These are phyloP conservation scores for Zapornia atra DNA, from an alignment of 2,113 vertebrate species.

Conservation along the genomic window DNA sequence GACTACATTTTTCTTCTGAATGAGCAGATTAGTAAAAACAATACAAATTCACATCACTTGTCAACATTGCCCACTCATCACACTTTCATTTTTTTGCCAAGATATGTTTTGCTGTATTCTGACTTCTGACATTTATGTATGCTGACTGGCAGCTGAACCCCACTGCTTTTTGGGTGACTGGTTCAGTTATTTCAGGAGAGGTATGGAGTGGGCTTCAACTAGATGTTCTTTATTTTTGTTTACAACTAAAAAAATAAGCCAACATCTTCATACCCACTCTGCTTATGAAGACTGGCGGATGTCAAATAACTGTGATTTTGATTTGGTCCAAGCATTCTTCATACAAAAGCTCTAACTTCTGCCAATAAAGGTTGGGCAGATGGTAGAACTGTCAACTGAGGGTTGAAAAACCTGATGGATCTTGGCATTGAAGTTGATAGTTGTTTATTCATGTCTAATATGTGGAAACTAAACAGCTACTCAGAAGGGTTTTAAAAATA, in stretches of 20 bases:
- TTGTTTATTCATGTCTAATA: slow-evolving; percentile 71
- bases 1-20: slow-evolving; percentile 10
- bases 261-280: not conserved
- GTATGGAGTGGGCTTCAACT: not conserved
- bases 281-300: slow-evolving; percentile 32
- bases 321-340: slow-evolving; percentile 46
- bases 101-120: not conserved
- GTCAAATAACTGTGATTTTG: slow-evolving; percentile 3
- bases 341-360: slow-evolving; percentile 28
- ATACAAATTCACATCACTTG: slow-evolving; percentile 2
- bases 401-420: slow-evolving; percentile 45
- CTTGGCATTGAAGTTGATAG: slow-evolving; percentile 39
- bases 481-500: slow-evolving; percentile 29
- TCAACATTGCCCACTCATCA: not conserved
- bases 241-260: not conserved
- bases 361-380: slow-evolving; percentile 59
- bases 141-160: slow-evolving; percentile 31
- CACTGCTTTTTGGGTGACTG: not conserved
- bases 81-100: slow-evolving; percentile 22
- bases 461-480: slow-evolving; percentile 54
- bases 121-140: not conserved
- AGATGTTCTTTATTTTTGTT: not conserved
- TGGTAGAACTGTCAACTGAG: slow-evolving; percentile 49
- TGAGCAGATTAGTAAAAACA: slow-evolving; percentile 4
- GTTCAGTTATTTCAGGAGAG: slow-evolving; percentile 17